These are phyloP conservation scores for Bucco capensis DNA, from an alignment of 2,113 vertebrate genomes.

Conservation along the genomic window DNA sequence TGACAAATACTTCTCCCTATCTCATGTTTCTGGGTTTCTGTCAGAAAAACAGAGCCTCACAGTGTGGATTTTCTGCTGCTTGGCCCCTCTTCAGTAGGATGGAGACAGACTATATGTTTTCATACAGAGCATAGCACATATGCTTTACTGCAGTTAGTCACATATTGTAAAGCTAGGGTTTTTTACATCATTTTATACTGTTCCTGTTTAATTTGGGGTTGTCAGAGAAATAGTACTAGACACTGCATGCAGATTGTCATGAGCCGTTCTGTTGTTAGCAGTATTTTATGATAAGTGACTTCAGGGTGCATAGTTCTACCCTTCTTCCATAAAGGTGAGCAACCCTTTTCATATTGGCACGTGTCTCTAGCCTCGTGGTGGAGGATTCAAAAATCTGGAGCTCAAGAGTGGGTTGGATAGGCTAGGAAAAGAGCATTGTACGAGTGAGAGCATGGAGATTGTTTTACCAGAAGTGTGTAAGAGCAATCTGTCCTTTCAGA, in stretches of 20 bases:
- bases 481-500: background rate
- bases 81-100: background rate
- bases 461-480: background rate
- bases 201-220: conserved; percentile 23
- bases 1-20: background rate
- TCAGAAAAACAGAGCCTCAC: background rate
- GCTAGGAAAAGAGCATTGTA: background rate
- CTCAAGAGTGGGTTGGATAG: background rate
- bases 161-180: background rate
- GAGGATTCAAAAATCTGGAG: background rate
- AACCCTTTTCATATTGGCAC: background rate
- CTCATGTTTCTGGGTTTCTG: background rate
- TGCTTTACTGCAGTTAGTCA: background rate
- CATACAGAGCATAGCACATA: background rate
- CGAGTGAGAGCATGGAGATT: background rate
- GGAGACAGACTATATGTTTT: background rate
- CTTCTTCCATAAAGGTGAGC: background rate
- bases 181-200: background rate
- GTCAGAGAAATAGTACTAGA: background rate
- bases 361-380: background rate
- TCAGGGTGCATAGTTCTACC: background rate
- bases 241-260: background rate
- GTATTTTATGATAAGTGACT: background rate
- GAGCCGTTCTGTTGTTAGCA: background rate
- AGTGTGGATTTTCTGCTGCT: background rate